Evolutionary conservation across 2,113 vertebrate species (phyloP).

Genomic region (Uropsilus gracilis): DNA sequence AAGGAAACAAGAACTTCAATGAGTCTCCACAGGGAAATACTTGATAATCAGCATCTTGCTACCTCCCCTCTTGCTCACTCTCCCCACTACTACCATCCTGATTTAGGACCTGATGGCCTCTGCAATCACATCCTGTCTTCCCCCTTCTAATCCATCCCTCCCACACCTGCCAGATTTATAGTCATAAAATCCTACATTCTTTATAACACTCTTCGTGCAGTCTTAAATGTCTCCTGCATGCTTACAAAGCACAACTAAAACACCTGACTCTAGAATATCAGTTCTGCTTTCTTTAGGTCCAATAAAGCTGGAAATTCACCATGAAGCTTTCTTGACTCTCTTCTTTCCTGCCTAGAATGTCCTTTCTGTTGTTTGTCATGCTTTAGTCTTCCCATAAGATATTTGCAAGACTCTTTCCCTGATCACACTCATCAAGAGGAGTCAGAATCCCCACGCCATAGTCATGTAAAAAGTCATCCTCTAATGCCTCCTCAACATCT

Average conservation of each 20-base stretch:
- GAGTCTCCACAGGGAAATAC: conserved; percentile 9
- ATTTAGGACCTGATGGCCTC: neutral
- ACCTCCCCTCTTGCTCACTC: too few relatives aligned
- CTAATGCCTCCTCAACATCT: neutral
- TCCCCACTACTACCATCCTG: neutral
- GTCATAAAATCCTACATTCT: conserved; percentile 13
- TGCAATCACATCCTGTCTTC: neutral
- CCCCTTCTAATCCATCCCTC: neutral
- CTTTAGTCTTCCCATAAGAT: neutral
- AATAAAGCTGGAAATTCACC: neutral
- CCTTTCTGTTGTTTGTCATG: neutral
- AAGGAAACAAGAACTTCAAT: neutral
- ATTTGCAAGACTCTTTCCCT: neutral
- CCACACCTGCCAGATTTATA: neutral
- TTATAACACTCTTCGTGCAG: neutral
- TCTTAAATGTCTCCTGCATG: neutral
- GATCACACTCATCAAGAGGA: neutral
- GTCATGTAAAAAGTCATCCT: neutral
- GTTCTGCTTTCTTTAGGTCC: neutral
- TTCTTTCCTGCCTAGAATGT: neutral
- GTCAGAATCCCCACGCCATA: neutral
- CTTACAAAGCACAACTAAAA: conserved; percentile 9
- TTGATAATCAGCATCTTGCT: neutral
- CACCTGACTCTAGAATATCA: neutral
- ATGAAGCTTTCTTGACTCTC: neutral